Percentiles rank a stretch among this genome's conserved stretches.
phyloP scores from a whole-genome alignment of 2,113 vertebrate species.

The Urocolius indicus region DNA sequence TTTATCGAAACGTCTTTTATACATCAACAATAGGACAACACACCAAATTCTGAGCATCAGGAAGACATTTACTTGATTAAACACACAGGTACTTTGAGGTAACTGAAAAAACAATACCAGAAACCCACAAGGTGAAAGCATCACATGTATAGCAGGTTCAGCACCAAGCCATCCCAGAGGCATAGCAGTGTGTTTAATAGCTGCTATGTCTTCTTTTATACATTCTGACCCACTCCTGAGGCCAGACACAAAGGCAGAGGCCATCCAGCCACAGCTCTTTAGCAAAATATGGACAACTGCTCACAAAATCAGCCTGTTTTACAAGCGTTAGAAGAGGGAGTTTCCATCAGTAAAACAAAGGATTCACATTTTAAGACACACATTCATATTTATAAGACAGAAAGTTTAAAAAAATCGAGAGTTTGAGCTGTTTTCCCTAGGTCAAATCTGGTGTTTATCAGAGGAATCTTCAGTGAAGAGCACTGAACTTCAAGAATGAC shows the following conservation, averaged over 20 bases:
- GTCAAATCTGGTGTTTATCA: background rate
- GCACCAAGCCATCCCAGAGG: background rate
- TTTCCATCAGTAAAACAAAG: background rate
- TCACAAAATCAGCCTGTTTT: background rate
- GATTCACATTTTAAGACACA: too few species aligned
- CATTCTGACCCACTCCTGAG: background rate
- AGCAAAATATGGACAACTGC: fast-evolving
- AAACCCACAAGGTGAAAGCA: background rate
- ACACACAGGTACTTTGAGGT: background rate
- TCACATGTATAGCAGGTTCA: background rate
- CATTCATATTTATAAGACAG: background rate
- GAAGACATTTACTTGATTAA: slow-evolving; percentile 25
- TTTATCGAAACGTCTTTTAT: background rate
- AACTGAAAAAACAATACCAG: background rate
- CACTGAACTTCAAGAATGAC: background rate
- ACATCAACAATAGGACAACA: background rate
- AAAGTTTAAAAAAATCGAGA: background rate
- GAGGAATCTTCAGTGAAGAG: background rate
- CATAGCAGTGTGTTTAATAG: fast-evolving
- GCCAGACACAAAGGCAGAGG: fast-evolving
- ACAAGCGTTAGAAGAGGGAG: background rate
- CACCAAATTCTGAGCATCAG: background rate
- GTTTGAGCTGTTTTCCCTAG: background rate
- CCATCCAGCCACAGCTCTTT: background rate
- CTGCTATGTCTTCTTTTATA: fast-evolving